Evolutionary conservation across 2,113 vertebrate species (phyloP), one percentile per base, ranked within the genome.

Genomic region (Bothrops jararaca): DNA sequence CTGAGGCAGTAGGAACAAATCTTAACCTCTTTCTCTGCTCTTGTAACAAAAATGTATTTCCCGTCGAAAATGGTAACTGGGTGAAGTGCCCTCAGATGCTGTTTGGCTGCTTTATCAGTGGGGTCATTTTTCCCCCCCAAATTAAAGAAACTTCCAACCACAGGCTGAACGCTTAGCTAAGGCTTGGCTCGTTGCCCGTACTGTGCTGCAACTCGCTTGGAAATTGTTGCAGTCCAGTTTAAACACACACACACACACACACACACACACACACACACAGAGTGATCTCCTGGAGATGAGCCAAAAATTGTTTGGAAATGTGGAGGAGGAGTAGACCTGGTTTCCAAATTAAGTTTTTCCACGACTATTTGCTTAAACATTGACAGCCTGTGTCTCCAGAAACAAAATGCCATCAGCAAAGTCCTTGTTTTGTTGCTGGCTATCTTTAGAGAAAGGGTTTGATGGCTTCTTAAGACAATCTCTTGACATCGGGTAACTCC

Each of bases 281-380:
- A 87, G 93, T 93, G 94, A 95, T 90, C 91, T 95, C 57, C 74
- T 90, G 89, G 52, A 93, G 29, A 87, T 94, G 88, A 92, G 95
- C 94, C 54, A n/a, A 94, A 80, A 95, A 94, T 94, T 93, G 95
- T 95, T 93, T 50, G 90, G 92, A 95, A 92, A 92, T 26, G 34
- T 45, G 48, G 92, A 26, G 89, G 95, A 95, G 54, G 74, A 87
- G 29, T 23, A 89, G 91, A 95, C 86, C 90, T 89, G 4, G 54
- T 95, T 95, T 87, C 39, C 93, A 85, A 94, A 34, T 57, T 50
- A 50, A 64, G 89, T 92, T 95, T 80, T 87, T 93, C 95, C 94
- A 92, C 94, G 90, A 90, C 93, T 90, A 91, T 89, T 90, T 50
- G 92, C 85, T 95, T 91, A 91, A 93, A 94, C 90, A 80, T 88